phyloP scores from a whole-genome alignment of 2,888 invertebrate species.

The Terebella lapidaria region DNA sequence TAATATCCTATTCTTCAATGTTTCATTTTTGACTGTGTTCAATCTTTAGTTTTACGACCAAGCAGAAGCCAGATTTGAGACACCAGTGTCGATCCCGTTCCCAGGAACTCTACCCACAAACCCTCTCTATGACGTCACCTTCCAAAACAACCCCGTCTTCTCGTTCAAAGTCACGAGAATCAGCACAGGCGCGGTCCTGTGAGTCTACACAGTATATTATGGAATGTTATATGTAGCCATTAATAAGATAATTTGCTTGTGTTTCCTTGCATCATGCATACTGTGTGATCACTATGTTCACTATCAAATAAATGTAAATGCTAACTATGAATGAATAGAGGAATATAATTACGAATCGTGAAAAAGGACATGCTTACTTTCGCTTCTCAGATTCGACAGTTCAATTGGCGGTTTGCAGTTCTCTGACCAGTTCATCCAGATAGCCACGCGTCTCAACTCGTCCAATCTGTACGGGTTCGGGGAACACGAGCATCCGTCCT shows the following conservation, averaged over 20 bases:
- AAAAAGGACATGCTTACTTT: no score
- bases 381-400: conserved; percentile 35
- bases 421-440: conserved; percentile 55
- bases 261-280: no score
- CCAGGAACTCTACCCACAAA: conserved; percentile 5
- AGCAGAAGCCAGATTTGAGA: conserved; percentile 8
- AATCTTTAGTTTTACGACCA: conserved; percentile 18
- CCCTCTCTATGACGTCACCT: conserved; percentile 30
- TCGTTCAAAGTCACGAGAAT: conserved; percentile 28
- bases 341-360: no score
- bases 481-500: conserved; percentile 49
- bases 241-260: no score
- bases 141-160: conserved; percentile 28
- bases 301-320: no score
- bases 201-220: conserved; percentile 1
- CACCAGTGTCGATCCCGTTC: conserved; percentile 12
- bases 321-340: no score
- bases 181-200: conserved; percentile 24
- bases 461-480: conserved; percentile 55
- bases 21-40: no score
- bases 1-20: no score
- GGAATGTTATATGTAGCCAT: no score
- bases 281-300: no score
- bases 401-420: conserved; percentile 50
- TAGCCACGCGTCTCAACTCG: conserved; percentile 49